Percentiles rank a stretch among this genome's conserved stretches.
Conservation (phyloP, 2,888 invertebrate species). For the Megamerina dolium region DNA sequence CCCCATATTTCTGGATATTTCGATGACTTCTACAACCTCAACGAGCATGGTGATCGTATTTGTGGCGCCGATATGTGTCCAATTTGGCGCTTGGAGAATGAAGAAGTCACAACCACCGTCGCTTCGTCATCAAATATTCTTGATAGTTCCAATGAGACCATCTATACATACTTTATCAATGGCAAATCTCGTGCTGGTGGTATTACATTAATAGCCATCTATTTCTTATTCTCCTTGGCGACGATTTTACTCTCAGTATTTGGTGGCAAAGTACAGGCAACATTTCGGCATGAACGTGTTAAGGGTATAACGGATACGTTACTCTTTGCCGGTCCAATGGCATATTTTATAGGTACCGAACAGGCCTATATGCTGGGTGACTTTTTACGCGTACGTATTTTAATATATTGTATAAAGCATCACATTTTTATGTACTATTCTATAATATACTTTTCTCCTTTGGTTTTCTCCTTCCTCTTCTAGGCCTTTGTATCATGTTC, state of each 20-base stretch:
- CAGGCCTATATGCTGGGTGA: constrained; percentile 80
- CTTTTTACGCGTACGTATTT: constrained; percentile 63
- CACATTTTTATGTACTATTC: too few species aligned
- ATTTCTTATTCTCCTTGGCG: constrained; percentile 49
- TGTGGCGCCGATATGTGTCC: constrained; percentile 58
- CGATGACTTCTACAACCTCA: constrained; percentile 53
- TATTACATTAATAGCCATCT: constrained; percentile 38
- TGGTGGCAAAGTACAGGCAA: constrained; percentile 49
- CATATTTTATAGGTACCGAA: constrained; percentile 75
- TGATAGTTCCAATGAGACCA: constrained; percentile 24
- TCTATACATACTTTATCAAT: constrained; percentile 38
- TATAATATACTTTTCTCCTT: too few species aligned
- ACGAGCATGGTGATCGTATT: constrained; percentile 54
- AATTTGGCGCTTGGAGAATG: constrained; percentile 29
- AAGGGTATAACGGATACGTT: constrained; percentile 51
- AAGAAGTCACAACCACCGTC: constrained; percentile 10
- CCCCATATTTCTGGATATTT: constrained; percentile 28
- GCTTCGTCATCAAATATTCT: constrained; percentile 10
- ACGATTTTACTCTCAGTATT: constrained; percentile 49
- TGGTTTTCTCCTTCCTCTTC: too few species aligned
- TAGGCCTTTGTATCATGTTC: constrained; percentile 81
- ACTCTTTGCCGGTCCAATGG: constrained; percentile 68
- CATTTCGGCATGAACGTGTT: constrained; percentile 51
- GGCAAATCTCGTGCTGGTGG: constrained; percentile 35
- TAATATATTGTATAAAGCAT: neutral